These are phyloP conservation scores for Conops quadrifasciatus DNA, from an alignment of 2,888 invertebrate species.

Conservation along the genomic window DNA sequence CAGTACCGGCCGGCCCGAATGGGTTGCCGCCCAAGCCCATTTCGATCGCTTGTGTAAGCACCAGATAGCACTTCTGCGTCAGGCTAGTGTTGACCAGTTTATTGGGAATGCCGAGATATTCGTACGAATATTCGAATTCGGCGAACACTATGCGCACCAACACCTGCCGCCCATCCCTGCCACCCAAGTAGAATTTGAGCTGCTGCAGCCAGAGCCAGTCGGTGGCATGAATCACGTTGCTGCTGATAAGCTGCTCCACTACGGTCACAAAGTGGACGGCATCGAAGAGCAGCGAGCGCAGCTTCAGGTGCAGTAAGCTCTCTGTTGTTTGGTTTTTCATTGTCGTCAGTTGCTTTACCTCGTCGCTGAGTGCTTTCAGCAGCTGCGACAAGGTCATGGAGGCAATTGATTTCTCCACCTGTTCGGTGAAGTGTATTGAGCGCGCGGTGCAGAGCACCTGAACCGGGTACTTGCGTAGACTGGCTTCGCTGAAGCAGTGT, in stretches of 20 bases:
- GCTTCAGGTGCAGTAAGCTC: constrained; percentile 78
- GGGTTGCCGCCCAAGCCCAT: constrained; percentile 98
- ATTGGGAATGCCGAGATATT: constrained; percentile 95
- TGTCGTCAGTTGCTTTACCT: constrained; percentile 56
- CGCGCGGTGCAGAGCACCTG: constrained; percentile 87
- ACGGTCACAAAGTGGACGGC: constrained; percentile 90
- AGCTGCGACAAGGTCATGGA: constrained; percentile 71
- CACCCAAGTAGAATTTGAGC: constrained; percentile 78
- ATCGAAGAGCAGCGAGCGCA: constrained; percentile 92
- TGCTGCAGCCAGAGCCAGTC: constrained; percentile 98
- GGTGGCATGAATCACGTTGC: constrained; percentile 71
- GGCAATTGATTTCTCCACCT: constrained; percentile 82
- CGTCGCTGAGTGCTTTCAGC: constrained; percentile 66
- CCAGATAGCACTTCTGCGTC: constrained; percentile 97
- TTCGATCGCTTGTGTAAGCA: constrained; percentile 95
- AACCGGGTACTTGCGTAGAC: constrained; percentile 67
- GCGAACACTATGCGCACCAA: constrained; percentile 88
- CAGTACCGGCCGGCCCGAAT: constrained; percentile 98
- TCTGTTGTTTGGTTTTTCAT: constrained; percentile 64
- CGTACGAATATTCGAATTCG: constrained; percentile 94
- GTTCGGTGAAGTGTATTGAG: constrained; percentile 83
- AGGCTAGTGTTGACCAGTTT: constrained; percentile 95
- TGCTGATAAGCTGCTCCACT: constrained; percentile 78
- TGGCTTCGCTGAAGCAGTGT: constrained; percentile 38
- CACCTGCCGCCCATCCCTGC: constrained; percentile 46